Evolutionary conservation across 2,888 invertebrate species (phyloP).

Genomic region (Platycheirus rosarum): DNA sequence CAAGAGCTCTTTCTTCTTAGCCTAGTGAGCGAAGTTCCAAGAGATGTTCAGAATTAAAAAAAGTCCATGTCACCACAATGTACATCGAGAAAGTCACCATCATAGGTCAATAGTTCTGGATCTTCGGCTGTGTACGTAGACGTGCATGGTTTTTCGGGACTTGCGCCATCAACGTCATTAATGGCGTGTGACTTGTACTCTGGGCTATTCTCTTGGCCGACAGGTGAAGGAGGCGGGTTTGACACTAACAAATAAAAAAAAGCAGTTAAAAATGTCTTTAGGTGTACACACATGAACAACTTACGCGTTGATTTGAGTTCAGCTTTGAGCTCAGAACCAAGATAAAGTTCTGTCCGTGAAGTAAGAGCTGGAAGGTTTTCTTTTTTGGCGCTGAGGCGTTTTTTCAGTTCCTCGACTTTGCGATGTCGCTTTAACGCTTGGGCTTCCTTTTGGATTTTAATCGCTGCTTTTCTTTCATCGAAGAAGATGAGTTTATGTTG

Average conservation of each 20-base stretch:
- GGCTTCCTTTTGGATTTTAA: slow-evolving; percentile 84
- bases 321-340: slow-evolving; percentile 77
- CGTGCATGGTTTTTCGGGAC: slow-evolving; percentile 79
- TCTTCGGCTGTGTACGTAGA: slow-evolving; percentile 75
- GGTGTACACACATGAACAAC: not conserved
- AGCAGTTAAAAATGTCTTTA: not conserved
- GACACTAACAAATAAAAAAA: slow-evolving; percentile 77
- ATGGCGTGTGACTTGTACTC: slow-evolving; percentile 85
- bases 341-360: slow-evolving; percentile 78
- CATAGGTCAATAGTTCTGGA: slow-evolving; percentile 83
- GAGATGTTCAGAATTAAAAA: slow-evolving; percentile 82
- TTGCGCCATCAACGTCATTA: slow-evolving; percentile 79
- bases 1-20: not conserved
- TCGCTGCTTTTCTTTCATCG: slow-evolving; percentile 85
- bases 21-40: not conserved
- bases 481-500: slow-evolving; percentile 88
- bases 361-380: slow-evolving; percentile 79
- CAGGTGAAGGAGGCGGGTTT: slow-evolving; percentile 92
- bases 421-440: slow-evolving; percentile 85
- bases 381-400: slow-evolving; percentile 83
- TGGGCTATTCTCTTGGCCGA: slow-evolving; percentile 86
- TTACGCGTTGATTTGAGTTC: slow-evolving; percentile 78
- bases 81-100: slow-evolving; percentile 89
- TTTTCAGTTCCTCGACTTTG: slow-evolving; percentile 87
- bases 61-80: slow-evolving; percentile 89